These are phyloP conservation scores for Tangara arthus DNA, from an alignment of 2,797 vertebrate genomes.

Conservation along the genomic window DNA sequence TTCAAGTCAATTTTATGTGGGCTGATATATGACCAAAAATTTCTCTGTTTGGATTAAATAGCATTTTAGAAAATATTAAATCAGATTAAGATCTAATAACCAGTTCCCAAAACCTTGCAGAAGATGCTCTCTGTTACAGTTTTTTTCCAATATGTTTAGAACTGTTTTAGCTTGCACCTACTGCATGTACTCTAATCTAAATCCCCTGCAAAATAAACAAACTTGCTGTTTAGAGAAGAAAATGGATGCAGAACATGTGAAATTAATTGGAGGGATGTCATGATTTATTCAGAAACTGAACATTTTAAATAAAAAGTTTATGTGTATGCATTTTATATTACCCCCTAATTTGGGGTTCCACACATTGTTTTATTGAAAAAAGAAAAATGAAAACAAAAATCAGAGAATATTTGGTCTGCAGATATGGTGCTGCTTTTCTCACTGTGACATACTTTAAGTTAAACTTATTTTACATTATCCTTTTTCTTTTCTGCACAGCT, in stretches of 20 bases:
- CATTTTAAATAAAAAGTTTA: not conserved
- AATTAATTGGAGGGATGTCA: not conserved
- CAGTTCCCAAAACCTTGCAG: not conserved
- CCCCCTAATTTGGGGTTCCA: not conserved
- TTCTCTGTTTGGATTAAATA: not conserved
- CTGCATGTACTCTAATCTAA: not conserved
- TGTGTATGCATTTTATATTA: not conserved
- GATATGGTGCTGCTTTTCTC: not conserved
- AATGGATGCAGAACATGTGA: not conserved
- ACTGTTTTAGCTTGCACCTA: conserved; percentile 40
- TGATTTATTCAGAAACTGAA: not conserved
- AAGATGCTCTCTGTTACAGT: not conserved
- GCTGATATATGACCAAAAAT: not conserved
- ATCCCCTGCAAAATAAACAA: not conserved
- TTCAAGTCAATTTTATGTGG: not conserved
- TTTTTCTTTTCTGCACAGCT: not conserved
- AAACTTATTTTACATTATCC: not conserved
- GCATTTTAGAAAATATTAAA: not conserved
- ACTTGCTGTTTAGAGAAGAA: not conserved
- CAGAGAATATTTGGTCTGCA: not conserved
- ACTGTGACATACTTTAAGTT: not conserved
- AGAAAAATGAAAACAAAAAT: not conserved
- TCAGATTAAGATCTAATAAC: not conserved
- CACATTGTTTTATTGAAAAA: not conserved
- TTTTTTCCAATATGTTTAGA: not conserved